A percentile compares a stretch with the other conserved stretches of the same genome.
Evolutionary conservation across 1,140 invertebrate genomes (phyloP).

Genomic region (Eumaeus atala): DNA sequence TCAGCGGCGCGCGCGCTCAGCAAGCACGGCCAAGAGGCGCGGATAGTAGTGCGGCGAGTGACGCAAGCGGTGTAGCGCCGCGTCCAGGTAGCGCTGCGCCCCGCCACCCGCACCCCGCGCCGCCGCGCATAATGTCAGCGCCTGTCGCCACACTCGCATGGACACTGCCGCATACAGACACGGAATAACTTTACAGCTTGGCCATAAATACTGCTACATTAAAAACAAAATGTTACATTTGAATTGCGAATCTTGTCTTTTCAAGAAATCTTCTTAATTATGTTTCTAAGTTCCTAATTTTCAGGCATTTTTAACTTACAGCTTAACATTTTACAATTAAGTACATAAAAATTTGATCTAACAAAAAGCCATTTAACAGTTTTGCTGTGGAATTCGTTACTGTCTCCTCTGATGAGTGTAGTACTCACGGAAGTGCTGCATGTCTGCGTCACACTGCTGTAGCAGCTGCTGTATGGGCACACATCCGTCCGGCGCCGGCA

Average conservation of each 20-base stretch:
- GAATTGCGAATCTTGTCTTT: no score
- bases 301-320: no score
- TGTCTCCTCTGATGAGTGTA: no score
- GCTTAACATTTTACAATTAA: no score
- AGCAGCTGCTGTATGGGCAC: conserved; percentile 37
- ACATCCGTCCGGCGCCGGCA: conserved; percentile 33
- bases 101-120: conserved; percentile 34
- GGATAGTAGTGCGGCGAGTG: conserved; percentile 30
- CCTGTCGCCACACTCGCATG: conserved; percentile 50
- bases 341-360: no score
- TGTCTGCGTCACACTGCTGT: conserved; percentile 47
- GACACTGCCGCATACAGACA: conserved; percentile 33
- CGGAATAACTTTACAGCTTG: no score
- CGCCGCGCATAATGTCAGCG: conserved; percentile 40
- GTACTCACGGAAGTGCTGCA: conserved; percentile 58
- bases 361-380: no score
- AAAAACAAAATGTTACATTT: no score
- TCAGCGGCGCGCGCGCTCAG: conserved; percentile 19
- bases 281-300: no score
- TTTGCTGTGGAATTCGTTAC: no score
- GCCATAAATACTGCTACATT: no score
- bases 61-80: conserved; percentile 33
- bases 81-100: conserved; percentile 42
- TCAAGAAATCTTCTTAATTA: no score
- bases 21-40: conserved; percentile 20